Conservation (phyloP, 2,888 invertebrate species). For the Pimpla rufipes region DNA sequence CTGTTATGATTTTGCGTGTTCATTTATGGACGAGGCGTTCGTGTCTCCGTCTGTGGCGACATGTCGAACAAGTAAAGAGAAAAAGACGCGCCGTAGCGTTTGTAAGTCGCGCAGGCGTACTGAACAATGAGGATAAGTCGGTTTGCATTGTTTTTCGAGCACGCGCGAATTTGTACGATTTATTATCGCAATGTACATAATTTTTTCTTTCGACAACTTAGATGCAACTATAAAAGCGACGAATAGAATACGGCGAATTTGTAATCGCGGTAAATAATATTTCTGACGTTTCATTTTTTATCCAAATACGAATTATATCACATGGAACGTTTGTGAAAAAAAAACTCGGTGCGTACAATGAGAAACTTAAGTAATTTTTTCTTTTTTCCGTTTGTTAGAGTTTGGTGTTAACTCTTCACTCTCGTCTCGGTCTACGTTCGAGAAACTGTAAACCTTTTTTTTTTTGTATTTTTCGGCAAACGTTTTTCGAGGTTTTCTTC, state of each 20-base stretch:
- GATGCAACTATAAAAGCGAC: background rate
- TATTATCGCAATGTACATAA: background rate
- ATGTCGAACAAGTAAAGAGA: background rate
- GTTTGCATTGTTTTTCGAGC: background rate
- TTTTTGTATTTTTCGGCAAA: too few species aligned
- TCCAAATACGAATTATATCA: too few species aligned
- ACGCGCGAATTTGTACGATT: background rate
- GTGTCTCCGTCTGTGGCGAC: background rate
- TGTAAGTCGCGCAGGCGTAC: background rate
- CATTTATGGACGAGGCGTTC: background rate
- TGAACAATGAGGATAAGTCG: background rate
- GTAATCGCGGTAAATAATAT: too few species aligned
- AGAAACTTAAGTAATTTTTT: slow-evolving; percentile 14
- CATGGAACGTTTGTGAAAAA: too few species aligned
- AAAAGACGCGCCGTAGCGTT: background rate
- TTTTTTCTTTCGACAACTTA: background rate
- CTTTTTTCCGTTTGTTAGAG: slow-evolving; percentile 22
- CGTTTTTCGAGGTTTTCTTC: too few species aligned
- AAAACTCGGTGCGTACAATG: slow-evolving; percentile 26
- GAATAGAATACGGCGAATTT: too few species aligned
- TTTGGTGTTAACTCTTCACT: slow-evolving; percentile 7
- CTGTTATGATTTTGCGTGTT: slow-evolving; percentile 15
- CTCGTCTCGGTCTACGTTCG: background rate
- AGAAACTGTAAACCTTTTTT: background rate
- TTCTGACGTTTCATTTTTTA: too few species aligned